Percentiles rank a stretch among this genome's conserved stretches.
Conservation (phyloP, 2,113 vertebrate genomes). For the Micromys minutus region DNA sequence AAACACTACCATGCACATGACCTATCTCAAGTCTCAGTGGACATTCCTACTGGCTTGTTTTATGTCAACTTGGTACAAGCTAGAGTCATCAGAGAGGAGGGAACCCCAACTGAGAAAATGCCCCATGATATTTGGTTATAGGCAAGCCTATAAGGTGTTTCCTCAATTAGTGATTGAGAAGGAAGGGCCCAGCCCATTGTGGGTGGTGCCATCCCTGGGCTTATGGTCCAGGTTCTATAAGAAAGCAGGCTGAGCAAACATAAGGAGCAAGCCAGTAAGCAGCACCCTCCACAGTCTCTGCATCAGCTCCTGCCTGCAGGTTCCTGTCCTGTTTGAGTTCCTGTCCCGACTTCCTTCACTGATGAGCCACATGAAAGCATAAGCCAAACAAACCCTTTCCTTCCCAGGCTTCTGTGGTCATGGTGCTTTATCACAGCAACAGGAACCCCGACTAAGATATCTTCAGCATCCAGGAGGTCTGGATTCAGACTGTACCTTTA, state of each 20-base stretch:
- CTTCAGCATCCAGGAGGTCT: not conserved
- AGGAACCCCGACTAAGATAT: no score
- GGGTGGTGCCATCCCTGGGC: not conserved
- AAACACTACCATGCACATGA: not conserved
- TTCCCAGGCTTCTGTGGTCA: not conserved
- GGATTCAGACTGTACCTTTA: not conserved
- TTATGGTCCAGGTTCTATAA: not conserved
- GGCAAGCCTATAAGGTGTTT: not conserved
- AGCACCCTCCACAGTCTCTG: not conserved
- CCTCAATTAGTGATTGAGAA: not conserved
- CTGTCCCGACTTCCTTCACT: not conserved
- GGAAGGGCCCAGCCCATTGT: not conserved
- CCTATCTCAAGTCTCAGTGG: not conserved
- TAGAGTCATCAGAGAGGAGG: not conserved
- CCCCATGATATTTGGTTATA: not conserved
- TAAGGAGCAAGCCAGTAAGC: not conserved
- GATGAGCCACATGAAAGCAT: not conserved
- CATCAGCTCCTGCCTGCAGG: not conserved
- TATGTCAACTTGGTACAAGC: not conserved
- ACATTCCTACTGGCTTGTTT: not conserved
- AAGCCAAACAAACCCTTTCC: not conserved
- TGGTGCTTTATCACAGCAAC: not conserved
- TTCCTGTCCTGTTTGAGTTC: not conserved
- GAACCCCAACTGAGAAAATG: not conserved
- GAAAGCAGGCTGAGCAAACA: not conserved